A percentile compares a stretch with the other conserved stretches of the same genome.
Conservation (phyloP, 2,888 invertebrate species). For the Pimpla rufipes region DNA sequence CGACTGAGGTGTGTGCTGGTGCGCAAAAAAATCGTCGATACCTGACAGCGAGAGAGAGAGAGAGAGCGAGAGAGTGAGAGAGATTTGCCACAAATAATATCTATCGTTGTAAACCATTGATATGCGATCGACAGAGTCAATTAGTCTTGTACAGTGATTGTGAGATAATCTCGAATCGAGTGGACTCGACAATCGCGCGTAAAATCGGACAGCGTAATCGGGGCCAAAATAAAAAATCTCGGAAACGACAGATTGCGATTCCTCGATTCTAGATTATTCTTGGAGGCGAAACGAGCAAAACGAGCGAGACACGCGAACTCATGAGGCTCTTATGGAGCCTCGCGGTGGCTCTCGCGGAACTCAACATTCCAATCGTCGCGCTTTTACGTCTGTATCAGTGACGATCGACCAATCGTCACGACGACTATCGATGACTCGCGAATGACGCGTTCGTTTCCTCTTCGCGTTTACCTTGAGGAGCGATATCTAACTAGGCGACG, state of each 20-base stretch:
- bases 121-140: constrained; percentile 28
- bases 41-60: neutral
- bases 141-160: constrained; percentile 57
- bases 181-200: neutral
- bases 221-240: neutral
- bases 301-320: constrained; percentile 20
- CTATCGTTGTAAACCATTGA: constrained; percentile 62
- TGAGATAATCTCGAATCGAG: constrained; percentile 62
- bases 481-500: no score
- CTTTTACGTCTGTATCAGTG: constrained; percentile 8
- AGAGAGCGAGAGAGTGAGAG: constrained; percentile 38
- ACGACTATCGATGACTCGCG: constrained; percentile 1
- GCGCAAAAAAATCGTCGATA: constrained; percentile 13
- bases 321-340: neutral
- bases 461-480: neutral
- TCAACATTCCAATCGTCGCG: constrained; percentile 31
- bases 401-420: constrained; percentile 10
- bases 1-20: constrained; percentile 8
- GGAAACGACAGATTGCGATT: neutral
- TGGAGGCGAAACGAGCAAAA: constrained; percentile 46
- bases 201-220: neutral
- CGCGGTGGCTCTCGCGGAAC: constrained; percentile 1
- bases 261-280: constrained; percentile 48
- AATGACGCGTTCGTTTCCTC: constrained; percentile 7
- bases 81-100: constrained; percentile 66